Percentiles rank a stretch among this genome's conserved stretches.
Evolutionary conservation across 2,113 vertebrate species (phyloP).

Genomic region (Brachypteracias leptosomus): DNA sequence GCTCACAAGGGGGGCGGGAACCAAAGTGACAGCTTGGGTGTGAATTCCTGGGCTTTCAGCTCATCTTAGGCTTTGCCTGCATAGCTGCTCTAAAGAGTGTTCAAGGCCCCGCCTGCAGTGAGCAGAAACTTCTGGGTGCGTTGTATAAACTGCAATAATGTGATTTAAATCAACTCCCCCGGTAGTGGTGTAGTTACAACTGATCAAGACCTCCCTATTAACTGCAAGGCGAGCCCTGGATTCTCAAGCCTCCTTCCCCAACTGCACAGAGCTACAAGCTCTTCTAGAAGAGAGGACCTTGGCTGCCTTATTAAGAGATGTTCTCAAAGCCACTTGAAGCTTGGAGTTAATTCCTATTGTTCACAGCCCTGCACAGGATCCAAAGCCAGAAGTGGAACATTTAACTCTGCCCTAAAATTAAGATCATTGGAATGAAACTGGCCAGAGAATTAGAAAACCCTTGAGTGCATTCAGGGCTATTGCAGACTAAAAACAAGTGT

Average conservation of each 20-base stretch:
- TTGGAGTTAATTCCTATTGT: not conserved
- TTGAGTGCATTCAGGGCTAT: not conserved
- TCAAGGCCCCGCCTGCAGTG: not conserved
- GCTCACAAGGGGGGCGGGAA: not conserved
- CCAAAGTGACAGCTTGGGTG: rapidly evolving
- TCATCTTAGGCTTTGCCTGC: not conserved
- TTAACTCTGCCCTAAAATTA: not conserved
- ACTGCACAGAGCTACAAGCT: not conserved
- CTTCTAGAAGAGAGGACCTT: not conserved
- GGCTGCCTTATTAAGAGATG: not conserved
- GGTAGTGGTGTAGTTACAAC: not conserved
- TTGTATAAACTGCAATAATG: not conserved
- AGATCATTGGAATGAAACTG: not conserved
- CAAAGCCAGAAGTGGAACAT: not conserved
- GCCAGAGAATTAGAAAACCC: not conserved
- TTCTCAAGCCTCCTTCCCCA: not conserved
- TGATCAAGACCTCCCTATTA: not conserved
- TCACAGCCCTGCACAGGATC: not conserved
- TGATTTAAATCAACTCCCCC: rapidly evolving
- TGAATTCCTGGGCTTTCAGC: not conserved
- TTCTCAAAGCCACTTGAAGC: not conserved
- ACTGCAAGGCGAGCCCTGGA: not conserved
- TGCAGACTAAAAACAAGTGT: not conserved
- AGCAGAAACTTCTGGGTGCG: not conserved
- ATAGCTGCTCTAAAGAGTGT: not conserved